These are phyloP conservation scores for Opisthocomus hoazin DNA, from an alignment of 2,113 vertebrate genomes.

Conservation along the genomic window DNA sequence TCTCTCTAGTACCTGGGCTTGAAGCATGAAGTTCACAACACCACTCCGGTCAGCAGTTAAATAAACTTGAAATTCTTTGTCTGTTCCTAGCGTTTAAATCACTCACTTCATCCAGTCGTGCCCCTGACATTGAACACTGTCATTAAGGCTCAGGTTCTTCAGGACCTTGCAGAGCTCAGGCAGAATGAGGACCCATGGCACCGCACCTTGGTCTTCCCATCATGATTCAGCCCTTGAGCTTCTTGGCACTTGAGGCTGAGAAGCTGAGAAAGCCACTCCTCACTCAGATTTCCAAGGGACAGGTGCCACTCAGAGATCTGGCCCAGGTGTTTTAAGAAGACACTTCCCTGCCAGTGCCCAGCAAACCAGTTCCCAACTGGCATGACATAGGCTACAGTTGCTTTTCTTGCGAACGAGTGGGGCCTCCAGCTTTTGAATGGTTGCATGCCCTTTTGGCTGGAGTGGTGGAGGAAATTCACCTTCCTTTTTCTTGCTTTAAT, in stretches of 20 bases:
- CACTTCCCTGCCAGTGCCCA: not conserved
- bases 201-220: not conserved
- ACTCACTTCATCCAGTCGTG: not conserved
- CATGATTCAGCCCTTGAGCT: not conserved
- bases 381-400: not conserved
- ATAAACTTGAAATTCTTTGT: not conserved
- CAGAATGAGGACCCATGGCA: not conserved
- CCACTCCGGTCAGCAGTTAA: not conserved
- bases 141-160: rapidly evolving
- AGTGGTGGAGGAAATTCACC: not conserved
- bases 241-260: not conserved
- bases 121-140: not conserved
- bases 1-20: not conserved
- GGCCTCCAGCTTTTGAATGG: not conserved
- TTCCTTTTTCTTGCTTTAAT: not conserved
- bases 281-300: not conserved
- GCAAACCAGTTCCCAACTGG: not conserved
- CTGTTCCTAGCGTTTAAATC: not conserved
- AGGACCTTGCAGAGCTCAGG: not conserved
- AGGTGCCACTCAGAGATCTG: not conserved
- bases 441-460: not conserved
- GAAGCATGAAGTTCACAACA: not conserved
- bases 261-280: not conserved
- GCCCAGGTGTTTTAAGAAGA: not conserved
- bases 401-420: not conserved